Conservation (phyloP, 2,888 invertebrate genomes). For the Chloroclystis v-ata region DNA sequence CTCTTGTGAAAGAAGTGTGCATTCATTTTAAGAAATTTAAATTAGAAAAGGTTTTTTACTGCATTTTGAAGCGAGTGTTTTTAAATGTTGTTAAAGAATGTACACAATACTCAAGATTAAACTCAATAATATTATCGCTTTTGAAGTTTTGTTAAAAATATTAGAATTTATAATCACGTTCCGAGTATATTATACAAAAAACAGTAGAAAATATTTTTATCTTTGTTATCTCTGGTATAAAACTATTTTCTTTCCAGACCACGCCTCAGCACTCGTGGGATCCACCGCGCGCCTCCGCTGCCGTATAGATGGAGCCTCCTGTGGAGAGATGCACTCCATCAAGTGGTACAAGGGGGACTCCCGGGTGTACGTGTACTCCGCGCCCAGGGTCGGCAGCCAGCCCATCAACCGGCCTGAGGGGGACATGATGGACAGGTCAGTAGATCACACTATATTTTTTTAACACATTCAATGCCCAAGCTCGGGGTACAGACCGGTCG, state of each 20-base stretch:
- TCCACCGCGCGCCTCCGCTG: conserved; percentile 84
- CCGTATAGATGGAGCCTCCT: conserved; percentile 82
- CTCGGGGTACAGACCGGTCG: too few species aligned
- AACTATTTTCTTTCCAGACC: conserved; percentile 53
- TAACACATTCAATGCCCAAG: too few species aligned
- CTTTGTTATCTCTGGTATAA: neutral
- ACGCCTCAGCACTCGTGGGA: conserved; percentile 83
- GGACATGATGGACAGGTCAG: conserved; percentile 83
- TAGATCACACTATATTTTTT: neutral
- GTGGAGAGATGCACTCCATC: conserved; percentile 88
- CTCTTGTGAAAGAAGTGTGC: conserved; percentile 17
- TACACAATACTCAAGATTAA: too few species aligned
- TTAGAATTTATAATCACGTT: too few species aligned
- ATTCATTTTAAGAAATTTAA: conserved; percentile 14
- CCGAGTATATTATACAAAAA: too few species aligned
- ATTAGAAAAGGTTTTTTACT: conserved; percentile 9
- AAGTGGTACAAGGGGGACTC: conserved; percentile 88
- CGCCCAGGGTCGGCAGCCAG: conserved; percentile 37
- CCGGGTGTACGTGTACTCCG: conserved; percentile 87
- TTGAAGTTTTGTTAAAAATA: too few species aligned
- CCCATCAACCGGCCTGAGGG: conserved; percentile 82
- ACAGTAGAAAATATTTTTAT: too few species aligned
- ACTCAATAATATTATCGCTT: too few species aligned
- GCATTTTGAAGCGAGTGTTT: conserved; percentile 8
- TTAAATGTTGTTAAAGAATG: too few species aligned